Conservation (phyloP, 2,797 vertebrate genomes). For the Periparus ater region DNA sequence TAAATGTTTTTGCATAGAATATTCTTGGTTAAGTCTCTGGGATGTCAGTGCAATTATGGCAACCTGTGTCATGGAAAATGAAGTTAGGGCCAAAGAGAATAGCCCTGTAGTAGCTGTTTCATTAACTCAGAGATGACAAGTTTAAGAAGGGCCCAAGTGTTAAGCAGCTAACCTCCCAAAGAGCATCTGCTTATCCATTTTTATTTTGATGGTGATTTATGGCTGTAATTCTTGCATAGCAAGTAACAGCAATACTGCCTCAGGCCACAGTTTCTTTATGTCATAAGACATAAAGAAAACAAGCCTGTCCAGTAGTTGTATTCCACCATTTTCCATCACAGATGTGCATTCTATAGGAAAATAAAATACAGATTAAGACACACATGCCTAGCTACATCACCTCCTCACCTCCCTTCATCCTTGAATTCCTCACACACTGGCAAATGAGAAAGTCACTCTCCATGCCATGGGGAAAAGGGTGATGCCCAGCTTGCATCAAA, state of each 20-base stretch:
- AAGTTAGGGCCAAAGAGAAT: neutral
- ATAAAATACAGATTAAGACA: neutral
- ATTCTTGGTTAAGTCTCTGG: neutral
- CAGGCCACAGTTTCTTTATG: neutral
- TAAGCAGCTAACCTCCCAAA: neutral
- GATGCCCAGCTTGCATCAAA: neutral
- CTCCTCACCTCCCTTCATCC: neutral
- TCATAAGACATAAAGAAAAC: neutral
- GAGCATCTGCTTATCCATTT: neutral
- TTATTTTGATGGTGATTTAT: neutral
- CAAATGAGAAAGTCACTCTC: neutral
- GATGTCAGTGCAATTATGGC: neutral
- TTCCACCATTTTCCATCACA: neutral
- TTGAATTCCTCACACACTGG: fast-evolving
- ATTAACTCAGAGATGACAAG: neutral
- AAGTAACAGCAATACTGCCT: neutral
- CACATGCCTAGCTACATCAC: neutral
- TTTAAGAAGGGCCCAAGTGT: neutral
- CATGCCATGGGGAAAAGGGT: neutral
- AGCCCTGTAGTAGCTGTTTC: neutral
- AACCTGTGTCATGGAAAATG: neutral
- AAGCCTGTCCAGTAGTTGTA: neutral
- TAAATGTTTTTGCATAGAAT: neutral
- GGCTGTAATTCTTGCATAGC: neutral
- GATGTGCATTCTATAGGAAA: neutral